Evolutionary conservation across 2,113 vertebrate species (phyloP).

Genomic region (Alligator mississippiensis): DNA sequence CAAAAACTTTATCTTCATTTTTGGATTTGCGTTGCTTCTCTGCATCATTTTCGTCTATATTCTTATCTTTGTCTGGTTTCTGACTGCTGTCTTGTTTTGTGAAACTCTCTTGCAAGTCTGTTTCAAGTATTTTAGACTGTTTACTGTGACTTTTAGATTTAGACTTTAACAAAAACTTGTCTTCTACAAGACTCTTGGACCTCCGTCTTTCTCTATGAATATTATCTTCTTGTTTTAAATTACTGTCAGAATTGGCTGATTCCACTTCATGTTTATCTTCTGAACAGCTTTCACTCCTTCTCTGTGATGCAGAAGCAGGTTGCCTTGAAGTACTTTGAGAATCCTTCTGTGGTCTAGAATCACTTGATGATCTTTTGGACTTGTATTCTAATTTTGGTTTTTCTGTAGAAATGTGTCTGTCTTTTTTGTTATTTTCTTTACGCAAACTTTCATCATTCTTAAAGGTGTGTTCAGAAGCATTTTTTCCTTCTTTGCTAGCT

Average conservation of each 20-base stretch:
- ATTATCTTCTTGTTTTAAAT: slow-evolving; percentile 85
- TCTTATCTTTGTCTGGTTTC: slow-evolving; percentile 83
- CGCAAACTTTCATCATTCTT: slow-evolving; percentile 81
- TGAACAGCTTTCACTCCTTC: slow-evolving; percentile 79
- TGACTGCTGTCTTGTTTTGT: slow-evolving; percentile 64
- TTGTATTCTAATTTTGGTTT: slow-evolving; percentile 83
- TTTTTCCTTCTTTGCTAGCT: slow-evolving; percentile 81
- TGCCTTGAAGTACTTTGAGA: slow-evolving; percentile 78
- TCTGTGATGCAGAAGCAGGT: slow-evolving; percentile 63
- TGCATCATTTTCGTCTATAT: slow-evolving; percentile 72
- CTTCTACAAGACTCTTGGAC: slow-evolving; percentile 86
- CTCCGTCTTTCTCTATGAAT: slow-evolving; percentile 85
- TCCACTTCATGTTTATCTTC: slow-evolving; percentile 90
- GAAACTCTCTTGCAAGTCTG: slow-evolving; percentile 73
- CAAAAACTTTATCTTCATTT: slow-evolving; percentile 76
- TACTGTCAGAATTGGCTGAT: slow-evolving; percentile 74
- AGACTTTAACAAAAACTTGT: slow-evolving; percentile 80
- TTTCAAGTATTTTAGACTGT: slow-evolving; percentile 77
- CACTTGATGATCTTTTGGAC: slow-evolving; percentile 79
- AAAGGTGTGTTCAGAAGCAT: slow-evolving; percentile 74
- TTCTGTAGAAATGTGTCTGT: slow-evolving; percentile 78
- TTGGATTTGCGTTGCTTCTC: slow-evolving; percentile 86
- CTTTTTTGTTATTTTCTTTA: slow-evolving; percentile 85
- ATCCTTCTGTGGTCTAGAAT: slow-evolving; percentile 83
- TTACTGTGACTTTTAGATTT: slow-evolving; percentile 85